Evolutionary conservation across 2,113 vertebrate genomes (phyloP).

Genomic region (Morphnarchus princeps): DNA sequence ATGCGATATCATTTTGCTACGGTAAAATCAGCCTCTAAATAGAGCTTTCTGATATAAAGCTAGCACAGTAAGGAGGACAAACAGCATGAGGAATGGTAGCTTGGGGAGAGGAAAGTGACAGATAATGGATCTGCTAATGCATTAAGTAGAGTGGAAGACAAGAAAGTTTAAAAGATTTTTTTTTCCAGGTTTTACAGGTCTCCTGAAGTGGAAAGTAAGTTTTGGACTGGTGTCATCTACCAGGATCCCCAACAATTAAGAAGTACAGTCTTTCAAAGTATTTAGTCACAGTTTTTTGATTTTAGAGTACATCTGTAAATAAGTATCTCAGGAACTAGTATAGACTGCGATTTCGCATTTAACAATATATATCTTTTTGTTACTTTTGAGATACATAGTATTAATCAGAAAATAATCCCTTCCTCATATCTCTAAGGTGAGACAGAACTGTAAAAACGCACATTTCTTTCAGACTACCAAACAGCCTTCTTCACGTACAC

Average conservation of each 20-base stretch:
- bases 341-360: not conserved
- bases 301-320: not conserved
- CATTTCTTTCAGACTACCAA: not conserved
- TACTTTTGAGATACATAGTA: not conserved
- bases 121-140: not conserved
- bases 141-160: not conserved
- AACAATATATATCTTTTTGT: not conserved
- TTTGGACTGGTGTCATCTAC: not conserved
- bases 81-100: not conserved
- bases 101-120: not conserved
- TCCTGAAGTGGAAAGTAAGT: not conserved
- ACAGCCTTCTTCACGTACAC: not conserved
- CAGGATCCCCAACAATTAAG: not conserved
- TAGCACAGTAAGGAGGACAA: not conserved
- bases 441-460: not conserved
- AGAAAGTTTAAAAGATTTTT: not conserved
- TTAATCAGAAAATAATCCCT: not conserved
- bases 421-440: not conserved
- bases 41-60: not conserved
- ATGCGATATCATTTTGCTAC: not conserved
- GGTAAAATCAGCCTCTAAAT: not conserved
- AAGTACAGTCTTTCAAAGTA: not conserved
- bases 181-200: not conserved
- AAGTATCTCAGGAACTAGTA: not conserved
- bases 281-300: not conserved